phyloP scores from a whole-genome alignment of 2,113 vertebrate species.

The Grallaria varia region DNA sequence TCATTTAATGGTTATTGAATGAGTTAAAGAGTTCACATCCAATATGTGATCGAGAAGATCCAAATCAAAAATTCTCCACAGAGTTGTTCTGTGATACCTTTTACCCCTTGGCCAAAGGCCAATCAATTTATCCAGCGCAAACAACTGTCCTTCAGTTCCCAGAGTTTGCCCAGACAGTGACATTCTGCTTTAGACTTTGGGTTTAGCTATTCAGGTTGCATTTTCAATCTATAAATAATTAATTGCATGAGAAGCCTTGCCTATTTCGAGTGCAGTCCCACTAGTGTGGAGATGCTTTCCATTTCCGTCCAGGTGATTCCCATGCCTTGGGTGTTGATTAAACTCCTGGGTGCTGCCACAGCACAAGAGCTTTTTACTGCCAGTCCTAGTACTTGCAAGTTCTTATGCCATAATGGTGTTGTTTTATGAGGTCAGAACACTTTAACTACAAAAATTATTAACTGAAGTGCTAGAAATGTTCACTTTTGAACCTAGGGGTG shows the following conservation, averaged over 20 bases:
- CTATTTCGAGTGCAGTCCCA: not conserved
- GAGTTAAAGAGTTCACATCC: not conserved
- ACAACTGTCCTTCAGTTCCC: not conserved
- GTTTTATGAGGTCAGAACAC: not conserved
- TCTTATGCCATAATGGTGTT: not conserved
- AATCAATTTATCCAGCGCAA: not conserved
- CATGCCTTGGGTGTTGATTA: fast-evolving
- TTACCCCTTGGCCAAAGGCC: not conserved
- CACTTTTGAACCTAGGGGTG: not conserved
- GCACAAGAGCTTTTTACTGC: not conserved
- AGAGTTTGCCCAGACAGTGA: not conserved
- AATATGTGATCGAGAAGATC: not conserved
- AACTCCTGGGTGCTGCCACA: not conserved
- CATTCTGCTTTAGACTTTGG: not conserved
- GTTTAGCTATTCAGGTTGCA: not conserved
- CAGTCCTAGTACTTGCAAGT: not conserved
- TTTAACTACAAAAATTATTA: not conserved
- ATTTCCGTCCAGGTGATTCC: not conserved
- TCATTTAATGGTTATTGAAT: not conserved
- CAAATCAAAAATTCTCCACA: not conserved
- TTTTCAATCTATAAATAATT: not conserved
- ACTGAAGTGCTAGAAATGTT: not conserved
- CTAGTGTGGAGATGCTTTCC: not conserved
- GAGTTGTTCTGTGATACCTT: not conserved
- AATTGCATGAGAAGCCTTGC: fast-evolving